Conservation (phyloP, 2,797 vertebrate genomes). For the Sebastes diploproa region DNA sequence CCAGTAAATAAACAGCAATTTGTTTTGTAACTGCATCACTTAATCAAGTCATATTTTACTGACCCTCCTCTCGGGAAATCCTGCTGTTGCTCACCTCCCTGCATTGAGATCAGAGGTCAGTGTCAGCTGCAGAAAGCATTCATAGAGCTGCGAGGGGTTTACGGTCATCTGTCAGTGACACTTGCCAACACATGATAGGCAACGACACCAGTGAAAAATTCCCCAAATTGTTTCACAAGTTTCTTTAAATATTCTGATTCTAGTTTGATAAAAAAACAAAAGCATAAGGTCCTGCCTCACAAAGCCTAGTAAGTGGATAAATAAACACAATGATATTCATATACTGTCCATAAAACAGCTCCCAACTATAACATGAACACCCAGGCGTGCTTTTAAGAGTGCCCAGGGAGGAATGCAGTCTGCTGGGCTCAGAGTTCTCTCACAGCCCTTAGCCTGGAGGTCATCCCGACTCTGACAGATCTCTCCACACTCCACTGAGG, state of each 20-base stretch:
- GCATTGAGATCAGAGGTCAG: conserved; percentile 5
- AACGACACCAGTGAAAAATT: conserved; percentile 1
- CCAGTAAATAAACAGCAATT: background rate
- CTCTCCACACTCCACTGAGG: conserved; percentile 70
- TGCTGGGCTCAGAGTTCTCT: conserved; percentile 41
- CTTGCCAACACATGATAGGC: conserved; percentile 5
- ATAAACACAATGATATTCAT: background rate
- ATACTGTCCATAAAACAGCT: background rate
- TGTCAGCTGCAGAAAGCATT: conserved; percentile 50
- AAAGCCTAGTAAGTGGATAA: background rate
- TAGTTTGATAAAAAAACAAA: background rate
- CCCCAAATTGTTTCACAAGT: background rate
- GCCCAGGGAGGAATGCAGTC: conserved; percentile 33
- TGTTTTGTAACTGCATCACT: background rate
- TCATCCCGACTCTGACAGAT: conserved; percentile 70
- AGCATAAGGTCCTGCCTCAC: background rate
- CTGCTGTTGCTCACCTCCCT: background rate
- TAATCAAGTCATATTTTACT: background rate
- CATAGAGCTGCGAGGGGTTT: background rate
- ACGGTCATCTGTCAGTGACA: conserved; percentile 7
- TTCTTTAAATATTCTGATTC: background rate
- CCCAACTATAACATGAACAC: background rate
- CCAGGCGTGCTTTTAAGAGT: background rate
- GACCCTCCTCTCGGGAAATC: background rate
- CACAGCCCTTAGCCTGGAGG: conserved; percentile 60